Evolutionary conservation across 2,113 vertebrate species (phyloP), one percentile per base, ranked within the genome.

Genomic region (Canis aureus): DNA sequence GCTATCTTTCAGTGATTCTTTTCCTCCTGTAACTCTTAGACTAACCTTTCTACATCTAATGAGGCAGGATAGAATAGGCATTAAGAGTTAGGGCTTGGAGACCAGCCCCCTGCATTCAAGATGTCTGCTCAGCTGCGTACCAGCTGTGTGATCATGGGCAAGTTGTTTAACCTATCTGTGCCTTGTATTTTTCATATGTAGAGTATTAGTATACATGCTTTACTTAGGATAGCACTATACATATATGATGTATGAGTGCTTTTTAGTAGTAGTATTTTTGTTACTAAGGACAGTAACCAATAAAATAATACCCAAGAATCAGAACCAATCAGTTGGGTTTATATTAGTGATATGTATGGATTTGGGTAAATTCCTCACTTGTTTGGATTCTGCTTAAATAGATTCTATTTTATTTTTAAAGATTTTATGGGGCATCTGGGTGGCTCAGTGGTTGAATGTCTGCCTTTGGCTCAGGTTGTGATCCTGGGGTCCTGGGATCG

Each of bases 381-480:
- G 32, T 17, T 96, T 95, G 17, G 73, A 66, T 90, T 89, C 89
- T 85, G 53, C 25, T 67, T 89, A 73, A 73, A 11, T 82, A 71
- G 60, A 82, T 71, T 91, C 81, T 86, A 66, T 69, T 69, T 69
- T 69, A 69, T 35, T 69, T 0, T 69, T 0, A 17, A 35, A 69
- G n/a, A 32, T 11, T 43, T 43, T 43, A 43, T 43, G 43, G 43
- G 43, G 43, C 43, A 43, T 43, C 43, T 43, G 43, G 43, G 43
- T 43, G 43, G 43, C 43, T 43, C 43, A 43, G 43, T 43, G 43
- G 43, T 43, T 43, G 43, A 43, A 7, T 43, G 43, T 43, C 43
- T 43, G 43, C 43, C 43, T 43, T 43, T 43, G 43, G 43, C 43
- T 43, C 43, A 43, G 43, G 43, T 43, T 6, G 43, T 43, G 43